Base-by-base conservation (phyloP, 2,113 vertebrate species). In the Amphiprion ocellaris region DNA sequence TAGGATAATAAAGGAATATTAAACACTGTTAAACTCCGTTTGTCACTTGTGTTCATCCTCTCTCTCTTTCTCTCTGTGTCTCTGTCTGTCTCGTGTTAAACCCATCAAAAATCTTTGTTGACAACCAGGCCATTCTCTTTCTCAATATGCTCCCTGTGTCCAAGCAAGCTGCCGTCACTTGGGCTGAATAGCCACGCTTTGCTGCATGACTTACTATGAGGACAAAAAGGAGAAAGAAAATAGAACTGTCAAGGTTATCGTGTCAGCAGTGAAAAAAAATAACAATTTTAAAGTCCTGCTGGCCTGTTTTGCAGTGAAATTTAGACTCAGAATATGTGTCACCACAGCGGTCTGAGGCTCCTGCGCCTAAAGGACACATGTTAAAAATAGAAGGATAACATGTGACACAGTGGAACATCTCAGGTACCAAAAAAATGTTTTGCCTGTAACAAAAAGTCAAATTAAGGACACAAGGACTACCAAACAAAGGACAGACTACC, bases 221-320 rank as follows among this genome's bases (percentile, higher is more conserved):
- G 71, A 74, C 61, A 77, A 72, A 72, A 54, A 53, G 69, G 72
- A 81, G 12, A 67, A 74, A 70, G 65, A 82, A 83, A 86, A 85
- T 79, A 80, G 68, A 86, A 65, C 76, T 77, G 68, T 79, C 80
- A 88, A 87, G 87, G 85, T 85, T 86, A 86, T 88, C 77, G 69
- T 83, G 63, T 79, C 17, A 2, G 37, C 24, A 71, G 44, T 60
- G 11, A 53, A 53, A 53, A 53, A 63, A 63, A 44, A 49, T 30
- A 63, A 63, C 59, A 65, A 56, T 53, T 2, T 26, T 26, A 72
- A 49, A 53, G 17, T 69, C 23, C 14, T 30, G 74, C 59, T 85
- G 82, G 60, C 78, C 82, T 87, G 44, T 81, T 93, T 89, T 79
- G 81, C 47, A 46, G 30, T 59, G 61, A 87, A 69, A 69, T 82